Base-by-base conservation (phyloP, 1,140 invertebrate species). In the Battus philenor region DNA sequence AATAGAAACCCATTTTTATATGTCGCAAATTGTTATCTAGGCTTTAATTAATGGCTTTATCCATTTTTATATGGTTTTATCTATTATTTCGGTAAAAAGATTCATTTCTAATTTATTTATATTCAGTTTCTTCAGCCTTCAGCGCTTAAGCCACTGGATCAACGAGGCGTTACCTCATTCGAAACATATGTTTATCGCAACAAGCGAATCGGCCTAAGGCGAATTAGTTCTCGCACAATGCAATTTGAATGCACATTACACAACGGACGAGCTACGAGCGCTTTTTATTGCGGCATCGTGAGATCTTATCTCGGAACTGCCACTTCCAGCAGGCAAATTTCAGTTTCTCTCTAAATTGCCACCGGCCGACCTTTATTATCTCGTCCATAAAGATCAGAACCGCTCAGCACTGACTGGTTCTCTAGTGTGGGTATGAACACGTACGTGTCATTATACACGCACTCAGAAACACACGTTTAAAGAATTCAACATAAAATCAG, bases 231-330 rank as follows among this genome's bases (percentile, higher is more conserved):
- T 79, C 78, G 75, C 78, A 85, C 81, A 83, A 85, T 85, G 81
- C 78, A 85, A 85, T 85, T 85, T 82, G 77, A 82, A 82, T 83
- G 81, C 77, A 82, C 70, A 83, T 85, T 83, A 82, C 81, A 82
- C 78, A 83, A 80, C 77, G 79, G 67, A 83, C 77, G 73, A 81
- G 69, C 74, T 79, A 82, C 80, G 75, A 70, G 68, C 66, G 68
- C 81, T 85, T 81, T 85, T 85, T 85, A 85, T 85, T 85, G 73
- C 81, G 75, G 78, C 81, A 81, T 81, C 81, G 75, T 75, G 77
- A 78, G 80, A 82, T 85, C 77, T 82, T 82, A 85, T 85, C 81
- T 82, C 66, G 61, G 68, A 79, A 79, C 70, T 84, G 76, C 78
- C 78, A 84, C 80, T 84, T 82, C 76, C 78, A 82, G 78, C 72